phyloP scores from a whole-genome alignment of 2,888 invertebrate species.

The Agelastica alni region DNA sequence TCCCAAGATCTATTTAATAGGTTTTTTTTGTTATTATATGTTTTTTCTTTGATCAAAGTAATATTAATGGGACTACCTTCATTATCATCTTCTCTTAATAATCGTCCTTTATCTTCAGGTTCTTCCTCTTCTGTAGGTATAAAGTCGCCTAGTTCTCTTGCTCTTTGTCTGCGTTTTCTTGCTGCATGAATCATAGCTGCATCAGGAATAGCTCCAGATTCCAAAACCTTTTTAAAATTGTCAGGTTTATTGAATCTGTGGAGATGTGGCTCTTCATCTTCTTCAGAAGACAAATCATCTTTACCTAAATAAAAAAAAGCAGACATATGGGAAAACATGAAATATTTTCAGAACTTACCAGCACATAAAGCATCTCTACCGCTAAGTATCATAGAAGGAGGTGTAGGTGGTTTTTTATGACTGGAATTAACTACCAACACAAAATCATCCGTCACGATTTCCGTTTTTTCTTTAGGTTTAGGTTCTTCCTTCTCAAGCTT shows the following conservation, averaged over 20 bases:
- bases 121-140: constrained; percentile 61
- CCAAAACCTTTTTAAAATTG: constrained; percentile 77
- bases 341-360: too few species aligned
- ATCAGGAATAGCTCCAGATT: constrained; percentile 93
- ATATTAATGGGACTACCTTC: constrained; percentile 51
- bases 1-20: too few species aligned
- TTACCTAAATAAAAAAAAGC: constrained; percentile 55
- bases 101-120: constrained; percentile 57
- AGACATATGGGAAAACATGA: too few species aligned
- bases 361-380: constrained; percentile 84
- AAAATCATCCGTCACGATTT: constrained; percentile 72
- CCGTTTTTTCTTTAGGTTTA: constrained; percentile 63
- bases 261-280: constrained; percentile 57
- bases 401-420: constrained; percentile 49
- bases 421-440: constrained; percentile 60
- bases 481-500: constrained; percentile 51
- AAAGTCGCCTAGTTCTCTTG: constrained; percentile 78
- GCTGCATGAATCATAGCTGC: constrained; percentile 98
- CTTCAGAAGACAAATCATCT: constrained; percentile 69
- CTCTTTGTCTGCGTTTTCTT: constrained; percentile 91
- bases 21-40: too few species aligned
- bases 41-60: too few species aligned
- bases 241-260: constrained; percentile 69
- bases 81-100: constrained; percentile 82
- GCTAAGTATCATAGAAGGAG: constrained; percentile 65